Evolutionary conservation across 2,113 vertebrate species (phyloP).

Genomic region (Petrocephalus zakoni): DNA sequence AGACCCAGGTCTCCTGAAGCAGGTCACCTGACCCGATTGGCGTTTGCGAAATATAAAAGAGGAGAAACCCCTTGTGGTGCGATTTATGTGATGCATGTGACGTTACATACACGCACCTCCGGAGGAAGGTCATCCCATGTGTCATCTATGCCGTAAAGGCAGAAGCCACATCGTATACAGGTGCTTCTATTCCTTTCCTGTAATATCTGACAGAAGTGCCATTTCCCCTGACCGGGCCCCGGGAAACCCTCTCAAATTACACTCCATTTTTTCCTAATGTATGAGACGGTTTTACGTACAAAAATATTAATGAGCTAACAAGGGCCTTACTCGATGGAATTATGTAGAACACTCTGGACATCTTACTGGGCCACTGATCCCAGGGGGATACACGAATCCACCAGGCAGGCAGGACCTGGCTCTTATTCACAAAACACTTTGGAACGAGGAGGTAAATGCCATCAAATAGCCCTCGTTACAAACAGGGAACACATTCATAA

Average conservation of each 20-base stretch:
- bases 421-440: constrained; percentile 70
- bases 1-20: background rate
- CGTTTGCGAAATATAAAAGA: background rate
- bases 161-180: background rate
- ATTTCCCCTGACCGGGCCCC: background rate
- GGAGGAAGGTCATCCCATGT: background rate
- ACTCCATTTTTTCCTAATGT: background rate
- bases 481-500: constrained; percentile 48
- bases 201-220: background rate
- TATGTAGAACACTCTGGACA: constrained; percentile 67
- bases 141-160: background rate
- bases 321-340: constrained; percentile 66
- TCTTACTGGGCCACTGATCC: constrained; percentile 69
- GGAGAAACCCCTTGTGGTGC: background rate
- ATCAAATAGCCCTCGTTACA: constrained; percentile 51
- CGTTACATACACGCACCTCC: background rate
- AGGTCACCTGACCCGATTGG: background rate
- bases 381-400: constrained; percentile 60
- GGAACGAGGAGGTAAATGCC: constrained; percentile 58
- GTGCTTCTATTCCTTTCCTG: background rate
- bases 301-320: constrained; percentile 73
- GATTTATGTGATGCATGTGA: background rate
- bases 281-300: constrained; percentile 45
- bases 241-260: background rate
- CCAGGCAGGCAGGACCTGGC: constrained; percentile 65